phyloP scores from a whole-genome alignment of 1,140 invertebrate species.

The Monomorium pharaonis region DNA sequence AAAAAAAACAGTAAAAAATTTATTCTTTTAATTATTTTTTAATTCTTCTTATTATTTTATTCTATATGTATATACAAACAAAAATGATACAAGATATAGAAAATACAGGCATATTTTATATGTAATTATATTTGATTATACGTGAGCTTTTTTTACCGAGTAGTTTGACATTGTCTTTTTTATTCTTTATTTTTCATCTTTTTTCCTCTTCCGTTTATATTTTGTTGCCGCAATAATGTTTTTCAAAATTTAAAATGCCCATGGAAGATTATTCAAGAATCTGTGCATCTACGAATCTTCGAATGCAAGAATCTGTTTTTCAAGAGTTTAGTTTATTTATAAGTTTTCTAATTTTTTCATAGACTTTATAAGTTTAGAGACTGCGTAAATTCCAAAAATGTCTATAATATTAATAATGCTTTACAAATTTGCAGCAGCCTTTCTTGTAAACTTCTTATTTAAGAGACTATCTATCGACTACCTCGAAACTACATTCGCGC shows the following conservation, averaged over 20 bases:
- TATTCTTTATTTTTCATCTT: neutral
- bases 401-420: neutral
- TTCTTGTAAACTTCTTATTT: constrained; percentile 1
- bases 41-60: no score
- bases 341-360: neutral
- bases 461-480: no score
- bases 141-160: no score
- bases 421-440: neutral
- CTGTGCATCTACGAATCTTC: neutral
- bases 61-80: no score
- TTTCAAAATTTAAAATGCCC: constrained; percentile 59
- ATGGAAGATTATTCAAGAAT: constrained; percentile 56
- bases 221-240: no score
- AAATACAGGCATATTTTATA: no score
- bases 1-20: no score
- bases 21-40: no score
- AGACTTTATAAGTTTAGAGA: neutral
- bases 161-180: neutral
- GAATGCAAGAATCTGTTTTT: constrained; percentile 14
- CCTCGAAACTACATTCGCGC: neutral
- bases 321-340: neutral
- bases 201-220: constrained; percentile 30
- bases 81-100: no score
- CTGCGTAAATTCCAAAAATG: neutral
- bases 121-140: no score